These are phyloP conservation scores for Drosophila nikananu DNA, from an alignment of 1,140 invertebrate genomes.

Conservation along the genomic window DNA sequence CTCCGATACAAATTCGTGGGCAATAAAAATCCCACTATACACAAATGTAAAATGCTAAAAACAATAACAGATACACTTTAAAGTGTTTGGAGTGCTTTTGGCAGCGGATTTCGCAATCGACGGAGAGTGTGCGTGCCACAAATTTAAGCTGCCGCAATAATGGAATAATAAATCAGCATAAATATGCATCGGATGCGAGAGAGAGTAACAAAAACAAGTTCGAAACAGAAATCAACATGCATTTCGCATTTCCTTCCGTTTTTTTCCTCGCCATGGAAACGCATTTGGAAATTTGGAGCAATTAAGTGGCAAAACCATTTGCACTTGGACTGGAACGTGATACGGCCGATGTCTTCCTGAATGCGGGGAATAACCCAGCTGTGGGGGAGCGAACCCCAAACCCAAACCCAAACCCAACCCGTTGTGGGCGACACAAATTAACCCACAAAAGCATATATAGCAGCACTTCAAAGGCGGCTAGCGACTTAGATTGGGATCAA, in stretches of 20 bases:
- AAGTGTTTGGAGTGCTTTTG: slow-evolving; percentile 41
- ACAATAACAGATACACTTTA: slow-evolving; percentile 18
- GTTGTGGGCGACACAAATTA: slow-evolving; percentile 51
- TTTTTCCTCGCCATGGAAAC: slow-evolving; percentile 45
- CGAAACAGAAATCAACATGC: slow-evolving; percentile 61
- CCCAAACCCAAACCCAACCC: slow-evolving; percentile 12
- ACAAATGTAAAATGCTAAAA: slow-evolving; percentile 28
- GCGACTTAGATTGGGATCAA: slow-evolving; percentile 50
- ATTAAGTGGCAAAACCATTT: slow-evolving; percentile 48
- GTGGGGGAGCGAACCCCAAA: slow-evolving; percentile 13
- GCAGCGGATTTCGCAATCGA: slow-evolving; percentile 54
- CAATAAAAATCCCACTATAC: slow-evolving; percentile 44
- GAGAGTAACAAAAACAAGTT: slow-evolving; percentile 3
- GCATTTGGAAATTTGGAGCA: slow-evolving; percentile 64
- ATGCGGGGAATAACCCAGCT: slow-evolving; percentile 29
- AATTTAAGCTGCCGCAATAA: slow-evolving; percentile 71
- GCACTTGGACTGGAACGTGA: slow-evolving; percentile 51
- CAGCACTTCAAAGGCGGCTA: slow-evolving; percentile 58
- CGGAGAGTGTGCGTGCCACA: slow-evolving; percentile 64
- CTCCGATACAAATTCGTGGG: slow-evolving; percentile 36
- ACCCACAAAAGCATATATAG: slow-evolving; percentile 32
- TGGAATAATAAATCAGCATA: slow-evolving; percentile 78
- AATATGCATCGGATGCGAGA: slow-evolving; percentile 61
- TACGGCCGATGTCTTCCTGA: slow-evolving; percentile 53
- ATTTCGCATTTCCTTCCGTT: slow-evolving; percentile 80